Percentiles rank a stretch among this genome's conserved stretches.
phyloP scores from a whole-genome alignment of 2,888 invertebrate species.

The Thyatira batis region DNA sequence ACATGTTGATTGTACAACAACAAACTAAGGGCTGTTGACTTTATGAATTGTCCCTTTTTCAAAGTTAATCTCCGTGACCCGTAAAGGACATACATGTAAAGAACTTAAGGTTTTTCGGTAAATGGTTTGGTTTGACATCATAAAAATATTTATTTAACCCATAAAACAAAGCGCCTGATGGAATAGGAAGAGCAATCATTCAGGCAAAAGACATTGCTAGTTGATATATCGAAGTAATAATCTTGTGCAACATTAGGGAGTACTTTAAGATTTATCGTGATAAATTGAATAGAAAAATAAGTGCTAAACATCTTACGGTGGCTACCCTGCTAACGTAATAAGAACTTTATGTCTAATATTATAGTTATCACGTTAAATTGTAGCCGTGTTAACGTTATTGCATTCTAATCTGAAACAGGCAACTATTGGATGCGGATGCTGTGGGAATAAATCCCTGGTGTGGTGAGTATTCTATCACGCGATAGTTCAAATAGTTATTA shows the following conservation, averaged over 20 bases:
- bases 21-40: constrained; percentile 1
- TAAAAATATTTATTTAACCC: not conserved
- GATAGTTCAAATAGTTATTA: constrained; percentile 56
- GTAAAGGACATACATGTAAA: not conserved
- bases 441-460: constrained; percentile 9
- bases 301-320: not conserved
- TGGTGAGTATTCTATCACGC: constrained; percentile 25
- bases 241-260: too few relatives aligned
- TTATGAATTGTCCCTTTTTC: constrained; percentile 2
- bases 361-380: not conserved
- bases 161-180: not conserved
- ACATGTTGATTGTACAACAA: constrained; percentile 22
- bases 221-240: not conserved
- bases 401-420: not conserved
- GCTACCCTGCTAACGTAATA: not conserved
- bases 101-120: not conserved
- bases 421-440: not conserved
- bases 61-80: not conserved
- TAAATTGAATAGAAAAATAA: not conserved
- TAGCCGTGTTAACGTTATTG: not conserved
- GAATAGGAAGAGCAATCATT: not conserved
- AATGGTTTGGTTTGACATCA: not conserved
- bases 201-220: not conserved
- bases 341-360: not conserved
- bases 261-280: too few relatives aligned